Evolutionary conservation across 2,113 vertebrate species (phyloP), one percentile per base, ranked within the genome.

Genomic region (Corapipo altera): DNA sequence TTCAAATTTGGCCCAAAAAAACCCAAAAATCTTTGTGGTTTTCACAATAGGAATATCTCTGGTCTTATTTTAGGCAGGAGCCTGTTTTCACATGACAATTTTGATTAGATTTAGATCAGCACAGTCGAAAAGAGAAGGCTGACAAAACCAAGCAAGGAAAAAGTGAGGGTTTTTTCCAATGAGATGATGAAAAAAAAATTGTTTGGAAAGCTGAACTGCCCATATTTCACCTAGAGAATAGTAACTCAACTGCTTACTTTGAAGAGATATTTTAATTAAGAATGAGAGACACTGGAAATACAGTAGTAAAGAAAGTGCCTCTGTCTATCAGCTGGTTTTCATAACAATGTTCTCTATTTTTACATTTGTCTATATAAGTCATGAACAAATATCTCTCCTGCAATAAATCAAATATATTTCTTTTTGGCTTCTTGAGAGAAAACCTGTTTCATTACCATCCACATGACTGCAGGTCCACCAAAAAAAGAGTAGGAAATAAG

Each of bases 251-350:
- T 1, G 6, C 26, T 58, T 24, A 19, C 48, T 93, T 52, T 51
- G 8, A 46, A 88, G 77, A 80, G 11, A 17, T 48, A 58, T 49
- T 94, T 95, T 83, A 80, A 83, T 94, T 65, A 84, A 39, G 75
- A 79, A 52, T 24, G 19, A 73, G 46, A 76, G 26, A 79, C 35
- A 54, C 7, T 78, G 62, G 32, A 66, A 91, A 71, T 57, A 9
- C 15, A 82, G n/a, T 6, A 79, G 18, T 39, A 46, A 85, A 79
- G 88, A 46, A 70, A 28, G 22, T 43, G 26, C 37, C 49, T 69
- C 54, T 65, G 15, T 41, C 16, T 24, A 89, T 92, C 87, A 92
- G 81, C 89, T 93, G 85, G 28, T 91, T 95, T 83, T 87, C 82
- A 77, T 52, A 85, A 55, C 0, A 1, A 43, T 37, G 35, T 35